Evolutionary conservation across 2,888 invertebrate genomes (phyloP).

Genomic region (Tinea trinotella): DNA sequence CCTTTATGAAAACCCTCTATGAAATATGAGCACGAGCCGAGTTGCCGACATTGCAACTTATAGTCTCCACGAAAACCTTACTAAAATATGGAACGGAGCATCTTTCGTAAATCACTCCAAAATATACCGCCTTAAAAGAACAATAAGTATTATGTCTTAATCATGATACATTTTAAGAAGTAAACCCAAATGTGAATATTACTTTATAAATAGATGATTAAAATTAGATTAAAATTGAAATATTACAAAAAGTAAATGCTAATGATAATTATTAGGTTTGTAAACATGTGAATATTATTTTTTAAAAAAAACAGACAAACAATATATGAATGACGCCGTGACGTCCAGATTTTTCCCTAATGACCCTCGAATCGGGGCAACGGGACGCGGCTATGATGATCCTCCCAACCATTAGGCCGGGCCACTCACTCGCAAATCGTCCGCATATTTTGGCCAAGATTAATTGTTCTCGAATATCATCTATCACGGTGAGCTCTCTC

Average conservation of each 20-base stretch:
- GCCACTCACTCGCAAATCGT: constrained; percentile 71
- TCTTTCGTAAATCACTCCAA: neutral
- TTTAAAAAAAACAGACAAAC: no score
- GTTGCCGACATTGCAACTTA: constrained; percentile 45
- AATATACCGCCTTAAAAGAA: neutral
- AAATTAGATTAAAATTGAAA: no score
- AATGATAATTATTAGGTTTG: no score
- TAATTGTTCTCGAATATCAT: constrained; percentile 72
- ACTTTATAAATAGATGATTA: no score
- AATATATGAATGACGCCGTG: constrained; percentile 9
- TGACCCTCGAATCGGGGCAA: constrained; percentile 43
- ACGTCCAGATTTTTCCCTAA: constrained; percentile 44
- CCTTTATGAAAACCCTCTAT: constrained; percentile 60
- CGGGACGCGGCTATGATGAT: constrained; percentile 58
- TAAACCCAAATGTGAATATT: no score
- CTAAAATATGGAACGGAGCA: neutral
- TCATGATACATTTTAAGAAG: no score
- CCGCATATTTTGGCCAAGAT: constrained; percentile 72
- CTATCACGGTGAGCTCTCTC: constrained; percentile 68
- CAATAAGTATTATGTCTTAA: neutral
- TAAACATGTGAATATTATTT: no score
- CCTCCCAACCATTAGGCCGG: constrained; percentile 67
- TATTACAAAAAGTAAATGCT: no score
- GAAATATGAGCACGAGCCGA: constrained; percentile 48
- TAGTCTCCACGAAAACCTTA: constrained; percentile 33